Evolutionary conservation across 2,797 vertebrate species (phyloP), one percentile per base, ranked within the genome.

Genomic region (Lacerta bilineata): DNA sequence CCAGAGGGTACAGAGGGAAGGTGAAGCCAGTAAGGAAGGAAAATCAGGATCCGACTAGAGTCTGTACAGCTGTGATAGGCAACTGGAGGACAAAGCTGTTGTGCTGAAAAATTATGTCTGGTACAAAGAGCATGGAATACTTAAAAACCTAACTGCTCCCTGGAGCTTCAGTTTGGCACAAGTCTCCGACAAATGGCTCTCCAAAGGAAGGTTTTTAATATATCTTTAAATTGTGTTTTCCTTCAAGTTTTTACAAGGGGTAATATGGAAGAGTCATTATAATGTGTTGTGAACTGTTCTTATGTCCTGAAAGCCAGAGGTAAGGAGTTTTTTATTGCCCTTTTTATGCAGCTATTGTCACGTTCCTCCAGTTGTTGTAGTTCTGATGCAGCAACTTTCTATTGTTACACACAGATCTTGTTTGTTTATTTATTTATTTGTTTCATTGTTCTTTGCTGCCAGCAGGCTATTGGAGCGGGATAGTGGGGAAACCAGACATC

Each of bases 131-230:
- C 88, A 94, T 91, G 94, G 94, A 95, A 95, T 83, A 94, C 92
- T 94, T 95, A 93, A 94, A 95, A 95, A 87, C 59, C 94, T 93
- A 95, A 95, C 88, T 92, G 93, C 93, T 95, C 94, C 91, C 92
- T 90, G 33, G 92, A 95, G 94, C 88, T 90, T 94, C 95, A 93
- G 89, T 88, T 91, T 91, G 93, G 89, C 92, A 87, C 20, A 17
- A 93, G 85, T 91, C 87, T 89, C 88, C 83, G 89, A 88, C 94
- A 93, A 93, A 94, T 71, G 84, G 93, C 90, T 92, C 94, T 95
- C 93, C 75, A 85, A 95, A 93, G 90, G 92, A 33, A 39, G 72
- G 90, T 36, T 91, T 36, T 91, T 93, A 93, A 95, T 90, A 91
- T 91, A 90, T 87, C 93, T 81, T 93, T 93, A 93, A 91, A 88